Evolutionary conservation across 2,888 invertebrate genomes (phyloP).

Genomic region (Agriopis marginaria): DNA sequence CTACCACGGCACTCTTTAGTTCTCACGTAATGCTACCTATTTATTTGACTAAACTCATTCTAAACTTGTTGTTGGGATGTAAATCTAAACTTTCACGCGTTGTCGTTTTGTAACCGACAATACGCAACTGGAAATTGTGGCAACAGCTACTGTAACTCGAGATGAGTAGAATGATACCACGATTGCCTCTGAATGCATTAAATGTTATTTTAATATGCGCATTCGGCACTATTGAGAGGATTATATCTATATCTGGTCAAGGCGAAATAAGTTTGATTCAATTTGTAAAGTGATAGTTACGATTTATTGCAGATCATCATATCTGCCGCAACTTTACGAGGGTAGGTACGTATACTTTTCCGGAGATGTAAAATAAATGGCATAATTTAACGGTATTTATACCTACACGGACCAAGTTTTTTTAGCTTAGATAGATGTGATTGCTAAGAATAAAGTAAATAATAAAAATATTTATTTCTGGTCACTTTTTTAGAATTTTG

Average conservation of each 20-base stretch:
- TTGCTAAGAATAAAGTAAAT: too few relatives aligned
- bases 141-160: slow-evolving; percentile 20
- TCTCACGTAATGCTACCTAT: too few relatives aligned
- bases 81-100: slow-evolving; percentile 40
- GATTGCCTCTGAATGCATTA: slow-evolving; percentile 19
- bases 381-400: too few relatives aligned
- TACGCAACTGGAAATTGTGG: slow-evolving; percentile 21
- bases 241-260: slow-evolving; percentile 13
- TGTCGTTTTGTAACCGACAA: slow-evolving; percentile 36
- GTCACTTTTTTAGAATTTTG: too few relatives aligned
- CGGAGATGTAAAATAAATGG: too few relatives aligned
- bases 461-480: too few relatives aligned
- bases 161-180: slow-evolving; percentile 15
- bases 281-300: slow-evolving; percentile 6
- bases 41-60: slow-evolving; percentile 7
- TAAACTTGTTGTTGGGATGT: slow-evolving; percentile 36
- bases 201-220: slow-evolving; percentile 25
- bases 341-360: too few relatives aligned
- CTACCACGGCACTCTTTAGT: too few relatives aligned
- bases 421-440: too few relatives aligned
- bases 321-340: too few relatives aligned
- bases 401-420: too few relatives aligned
- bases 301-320: neutral
- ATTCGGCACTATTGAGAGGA: slow-evolving; percentile 7
- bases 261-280: slow-evolving; percentile 13